These are phyloP conservation scores for Coleophora flavipennella DNA, from an alignment of 2,888 invertebrate species.

Conservation along the genomic window DNA sequence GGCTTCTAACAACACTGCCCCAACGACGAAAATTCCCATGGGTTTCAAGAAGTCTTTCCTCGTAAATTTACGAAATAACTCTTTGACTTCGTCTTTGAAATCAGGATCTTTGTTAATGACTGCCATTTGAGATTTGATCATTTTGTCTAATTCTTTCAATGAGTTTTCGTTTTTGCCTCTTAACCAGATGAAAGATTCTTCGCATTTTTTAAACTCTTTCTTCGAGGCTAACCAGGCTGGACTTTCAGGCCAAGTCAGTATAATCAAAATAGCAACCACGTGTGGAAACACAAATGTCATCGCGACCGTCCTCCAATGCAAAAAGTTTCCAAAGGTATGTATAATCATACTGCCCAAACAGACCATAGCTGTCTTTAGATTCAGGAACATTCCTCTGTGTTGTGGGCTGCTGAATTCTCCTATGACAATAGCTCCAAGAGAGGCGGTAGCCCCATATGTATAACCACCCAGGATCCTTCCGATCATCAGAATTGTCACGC, in stretches of 20 bases:
- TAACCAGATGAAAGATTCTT: slow-evolving; percentile 59
- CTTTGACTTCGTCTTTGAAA: background rate
- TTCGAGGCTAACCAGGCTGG: slow-evolving; percentile 70
- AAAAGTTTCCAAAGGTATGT: slow-evolving; percentile 27
- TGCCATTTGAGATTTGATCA: slow-evolving; percentile 23
- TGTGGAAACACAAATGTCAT: slow-evolving; percentile 21
- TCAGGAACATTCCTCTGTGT: slow-evolving; percentile 34
- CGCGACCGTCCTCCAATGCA: slow-evolving; percentile 29
- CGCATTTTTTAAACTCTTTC: slow-evolving; percentile 53
- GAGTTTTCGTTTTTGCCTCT: slow-evolving; percentile 43
- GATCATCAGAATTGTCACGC: slow-evolving; percentile 32
- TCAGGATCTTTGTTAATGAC: background rate
- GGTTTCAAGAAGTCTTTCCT: slow-evolving; percentile 23
- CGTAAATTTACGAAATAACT: slow-evolving; percentile 15
- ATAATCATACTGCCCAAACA: slow-evolving; percentile 24
- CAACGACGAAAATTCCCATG: slow-evolving; percentile 18
- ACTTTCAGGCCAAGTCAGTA: slow-evolving; percentile 70
- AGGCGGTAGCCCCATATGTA: slow-evolving; percentile 54
- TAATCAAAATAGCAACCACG: slow-evolving; percentile 22
- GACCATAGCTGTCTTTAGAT: slow-evolving; percentile 28
- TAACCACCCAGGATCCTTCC: slow-evolving; percentile 40
- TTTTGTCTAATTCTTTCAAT: slow-evolving; percentile 21
- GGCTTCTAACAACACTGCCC: slow-evolving; percentile 21
- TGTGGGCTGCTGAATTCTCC: slow-evolving; percentile 38
- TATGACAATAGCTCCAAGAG: slow-evolving; percentile 34